Conservation (phyloP, 2,888 invertebrate genomes). For the Orchestes rusci region DNA sequence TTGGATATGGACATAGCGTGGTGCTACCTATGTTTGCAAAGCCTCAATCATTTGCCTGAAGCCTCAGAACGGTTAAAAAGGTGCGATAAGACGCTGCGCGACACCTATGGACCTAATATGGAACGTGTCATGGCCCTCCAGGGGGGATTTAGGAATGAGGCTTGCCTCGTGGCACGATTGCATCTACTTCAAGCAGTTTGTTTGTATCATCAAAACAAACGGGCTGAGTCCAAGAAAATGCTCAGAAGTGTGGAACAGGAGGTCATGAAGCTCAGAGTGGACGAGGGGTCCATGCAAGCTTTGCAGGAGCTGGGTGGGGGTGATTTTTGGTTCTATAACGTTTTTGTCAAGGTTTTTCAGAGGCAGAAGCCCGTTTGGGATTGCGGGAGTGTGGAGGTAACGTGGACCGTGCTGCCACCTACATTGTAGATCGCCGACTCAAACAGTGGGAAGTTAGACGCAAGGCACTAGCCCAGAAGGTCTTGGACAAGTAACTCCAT, state of each 20-base stretch:
- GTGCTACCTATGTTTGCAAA: conserved; percentile 75
- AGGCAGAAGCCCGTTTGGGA: conserved; percentile 62
- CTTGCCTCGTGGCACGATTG: conserved; percentile 67
- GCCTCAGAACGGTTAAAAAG: conserved; percentile 59
- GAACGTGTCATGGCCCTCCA: conserved; percentile 54
- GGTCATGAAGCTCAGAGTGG: conserved; percentile 55
- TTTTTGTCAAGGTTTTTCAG: conserved; percentile 51
- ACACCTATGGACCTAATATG: conserved; percentile 60
- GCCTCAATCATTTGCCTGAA: conserved; percentile 64
- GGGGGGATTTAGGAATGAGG: conserved; percentile 54
- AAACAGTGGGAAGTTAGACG: conserved; percentile 47
- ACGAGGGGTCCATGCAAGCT: conserved; percentile 47
- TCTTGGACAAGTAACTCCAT: conserved; percentile 36
- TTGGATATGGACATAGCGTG: conserved; percentile 83
- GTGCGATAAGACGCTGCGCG: conserved; percentile 60
- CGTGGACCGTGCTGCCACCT: conserved; percentile 56
- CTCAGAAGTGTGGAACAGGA: conserved; percentile 59
- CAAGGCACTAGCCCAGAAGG: conserved; percentile 48
- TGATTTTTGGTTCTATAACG: too few species aligned
- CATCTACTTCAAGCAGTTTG: conserved; percentile 75
- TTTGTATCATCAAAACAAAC: conserved; percentile 67
- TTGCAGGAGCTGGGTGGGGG: conserved; percentile 54
- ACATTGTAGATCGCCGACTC: conserved; percentile 52
- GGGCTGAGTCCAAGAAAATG: conserved; percentile 53
- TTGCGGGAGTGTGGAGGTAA: conserved; percentile 55